Base-by-base conservation (phyloP, 1,140 invertebrate genomes). In the Brachionus plicatilis region DNA sequence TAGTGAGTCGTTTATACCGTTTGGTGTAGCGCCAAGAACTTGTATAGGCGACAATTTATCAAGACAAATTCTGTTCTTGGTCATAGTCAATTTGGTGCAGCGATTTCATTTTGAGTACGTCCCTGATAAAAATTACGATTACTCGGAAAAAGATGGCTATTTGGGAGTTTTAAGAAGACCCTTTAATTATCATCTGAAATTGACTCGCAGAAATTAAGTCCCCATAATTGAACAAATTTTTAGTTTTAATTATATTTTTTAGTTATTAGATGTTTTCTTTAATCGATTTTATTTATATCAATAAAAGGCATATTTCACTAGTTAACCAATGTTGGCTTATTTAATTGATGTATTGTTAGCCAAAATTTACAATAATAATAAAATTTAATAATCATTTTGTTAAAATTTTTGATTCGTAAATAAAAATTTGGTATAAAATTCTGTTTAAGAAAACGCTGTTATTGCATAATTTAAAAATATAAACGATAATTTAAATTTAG, bases 41-140 rank as follows among this genome's bases (percentile, higher is more conserved):
- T 82, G 79, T 65, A 41, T 82, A 17, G 79, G 79, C 4, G 79
- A 82, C 41, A 68, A 60, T 65, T 82, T 82, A 68, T 82, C 79
- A 43, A 60, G 53, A 9, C 33, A 82, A 43, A 82, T 82, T 37
- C 37, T 82, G 29, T 82, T 82, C 43, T 45, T 82, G 33, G 37
- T 82, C 5, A 14, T 82, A 1, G 65, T 33, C 12, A 82, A 82
- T 66, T 65, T 82, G 17, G 53, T 82, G 11, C 53, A 68, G 53
- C 17, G 65, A 65, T 82, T 82, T 82, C 79, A 68, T 27, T 68
- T 82, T 82, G 50, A 65, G 27, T 82, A 45, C 33, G 53, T 68
- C 1, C 37, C 37, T 41, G 79, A 82, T 60, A 43, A 43, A 82
- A 45, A 60, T 65, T 47, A 12, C 33, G 79, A 60, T 12, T 76